Evolutionary conservation across 2,888 invertebrate species (phyloP).

Genomic region (Apeira syringaria): DNA sequence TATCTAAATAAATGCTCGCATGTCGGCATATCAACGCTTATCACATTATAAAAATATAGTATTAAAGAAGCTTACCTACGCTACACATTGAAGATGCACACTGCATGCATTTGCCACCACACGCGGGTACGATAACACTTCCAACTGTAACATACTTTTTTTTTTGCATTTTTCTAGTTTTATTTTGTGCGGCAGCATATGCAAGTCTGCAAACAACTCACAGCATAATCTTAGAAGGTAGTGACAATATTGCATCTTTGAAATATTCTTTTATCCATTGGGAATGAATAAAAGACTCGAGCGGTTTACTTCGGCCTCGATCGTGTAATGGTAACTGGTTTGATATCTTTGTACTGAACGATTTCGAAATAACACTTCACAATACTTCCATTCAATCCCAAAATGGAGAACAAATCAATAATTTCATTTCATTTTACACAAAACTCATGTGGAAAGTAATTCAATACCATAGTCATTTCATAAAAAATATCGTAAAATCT

Average conservation of each 20-base stretch:
- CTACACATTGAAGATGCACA: constrained; percentile 79
- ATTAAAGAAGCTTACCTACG: constrained; percentile 81
- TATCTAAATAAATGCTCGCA: constrained; percentile 81
- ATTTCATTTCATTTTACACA: constrained; percentile 56
- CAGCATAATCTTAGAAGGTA: constrained; percentile 69
- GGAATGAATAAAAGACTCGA: constrained; percentile 57
- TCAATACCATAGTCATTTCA: constrained; percentile 80
- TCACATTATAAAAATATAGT: constrained; percentile 83
- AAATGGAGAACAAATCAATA: constrained; percentile 44
- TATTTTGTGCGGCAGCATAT: constrained; percentile 79
- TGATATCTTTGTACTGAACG: constrained; percentile 72
- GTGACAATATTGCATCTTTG: constrained; percentile 64
- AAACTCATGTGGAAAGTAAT: constrained; percentile 63
- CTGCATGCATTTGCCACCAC: constrained; percentile 79
- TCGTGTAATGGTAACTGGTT: constrained; percentile 73
- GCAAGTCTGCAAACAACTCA: constrained; percentile 74
- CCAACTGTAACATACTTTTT: constrained; percentile 58
- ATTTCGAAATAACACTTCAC: constrained; percentile 42
- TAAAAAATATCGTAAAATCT: constrained; percentile 69
- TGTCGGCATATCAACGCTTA: constrained; percentile 81
- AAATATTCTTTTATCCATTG: constrained; percentile 41
- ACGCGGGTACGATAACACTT: constrained; percentile 64
- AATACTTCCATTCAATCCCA: constrained; percentile 65
- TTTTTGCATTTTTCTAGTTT: constrained; percentile 52
- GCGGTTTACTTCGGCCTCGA: constrained; percentile 36